Percentiles rank a stretch among this genome's conserved stretches.
These are phyloP conservation scores for Lepilemur ruficaudatus DNA, from an alignment of 2,797 vertebrate genomes.

Conservation along the genomic window DNA sequence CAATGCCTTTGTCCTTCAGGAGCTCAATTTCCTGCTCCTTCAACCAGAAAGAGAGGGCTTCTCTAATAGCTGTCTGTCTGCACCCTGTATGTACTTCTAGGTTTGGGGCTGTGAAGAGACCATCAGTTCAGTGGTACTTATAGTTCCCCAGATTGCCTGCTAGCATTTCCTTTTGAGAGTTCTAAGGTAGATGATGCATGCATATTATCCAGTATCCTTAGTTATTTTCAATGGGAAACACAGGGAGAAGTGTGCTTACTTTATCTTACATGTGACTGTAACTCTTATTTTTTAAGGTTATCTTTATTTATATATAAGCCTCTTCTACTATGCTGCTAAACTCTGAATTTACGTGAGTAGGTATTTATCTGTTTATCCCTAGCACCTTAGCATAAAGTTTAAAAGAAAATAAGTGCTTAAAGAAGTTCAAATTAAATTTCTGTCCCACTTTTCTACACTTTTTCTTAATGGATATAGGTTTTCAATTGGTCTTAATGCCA, in stretches of 20 bases:
- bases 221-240: neutral
- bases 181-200: neutral
- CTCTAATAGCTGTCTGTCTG: neutral
- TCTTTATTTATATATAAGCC: neutral
- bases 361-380: neutral
- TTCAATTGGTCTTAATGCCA: neutral
- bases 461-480: neutral
- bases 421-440: conserved; percentile 34
- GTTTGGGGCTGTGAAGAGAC: neutral
- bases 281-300: neutral
- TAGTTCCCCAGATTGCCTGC: neutral
- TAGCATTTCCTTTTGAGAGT: neutral
- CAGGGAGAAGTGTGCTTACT: neutral
- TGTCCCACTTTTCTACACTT: neutral
- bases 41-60: neutral
- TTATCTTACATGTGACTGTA: neutral
- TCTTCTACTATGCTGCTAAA: neutral
- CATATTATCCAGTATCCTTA: neutral
- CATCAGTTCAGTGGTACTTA: neutral
- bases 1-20: neutral
- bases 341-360: neutral
- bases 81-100: neutral
- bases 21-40: neutral
- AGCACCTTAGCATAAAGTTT: neutral
- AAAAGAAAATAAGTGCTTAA: neutral